Evolutionary conservation across 2,113 vertebrate genomes (phyloP).

Genomic region (Cynocephalus volans): DNA sequence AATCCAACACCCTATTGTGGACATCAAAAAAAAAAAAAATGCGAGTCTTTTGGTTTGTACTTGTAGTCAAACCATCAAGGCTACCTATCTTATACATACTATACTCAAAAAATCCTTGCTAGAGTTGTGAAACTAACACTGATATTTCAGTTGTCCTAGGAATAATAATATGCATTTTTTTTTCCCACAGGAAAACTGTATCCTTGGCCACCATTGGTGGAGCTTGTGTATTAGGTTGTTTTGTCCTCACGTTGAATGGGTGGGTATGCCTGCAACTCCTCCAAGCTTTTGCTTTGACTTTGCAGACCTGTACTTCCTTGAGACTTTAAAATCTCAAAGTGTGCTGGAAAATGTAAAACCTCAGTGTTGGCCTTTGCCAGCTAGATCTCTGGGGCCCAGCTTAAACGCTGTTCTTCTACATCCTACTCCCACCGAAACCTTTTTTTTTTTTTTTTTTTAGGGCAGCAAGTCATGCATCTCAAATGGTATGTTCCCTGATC

Average conservation of each 20-base stretch:
- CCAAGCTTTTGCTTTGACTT: neutral
- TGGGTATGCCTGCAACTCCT: neutral
- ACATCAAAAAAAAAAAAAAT: neutral
- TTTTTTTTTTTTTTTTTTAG: neutral
- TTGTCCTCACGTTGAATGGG: fast-evolving
- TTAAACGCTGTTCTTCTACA: neutral
- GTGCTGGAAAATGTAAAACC: neutral
- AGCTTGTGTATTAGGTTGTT: neutral
- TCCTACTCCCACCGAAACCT: neutral
- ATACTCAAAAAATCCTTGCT: neutral
- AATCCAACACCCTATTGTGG: neutral
- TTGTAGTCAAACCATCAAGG: neutral
- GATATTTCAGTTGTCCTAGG: neutral
- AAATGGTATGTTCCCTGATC: neutral
- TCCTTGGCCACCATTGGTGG: neutral
- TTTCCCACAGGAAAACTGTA: neutral
- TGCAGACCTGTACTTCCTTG: neutral
- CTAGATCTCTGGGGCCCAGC: neutral
- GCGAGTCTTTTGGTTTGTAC: neutral
- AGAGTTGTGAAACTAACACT: neutral
- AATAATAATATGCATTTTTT: neutral
- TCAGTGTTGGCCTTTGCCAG: neutral
- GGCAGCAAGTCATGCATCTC: neutral
- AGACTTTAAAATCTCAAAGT: neutral
- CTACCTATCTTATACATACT: neutral